A percentile compares a stretch with the other conserved stretches of the same genome.
Evolutionary conservation across 2,113 vertebrate species (phyloP).

Genomic region (Macaca mulatta): DNA sequence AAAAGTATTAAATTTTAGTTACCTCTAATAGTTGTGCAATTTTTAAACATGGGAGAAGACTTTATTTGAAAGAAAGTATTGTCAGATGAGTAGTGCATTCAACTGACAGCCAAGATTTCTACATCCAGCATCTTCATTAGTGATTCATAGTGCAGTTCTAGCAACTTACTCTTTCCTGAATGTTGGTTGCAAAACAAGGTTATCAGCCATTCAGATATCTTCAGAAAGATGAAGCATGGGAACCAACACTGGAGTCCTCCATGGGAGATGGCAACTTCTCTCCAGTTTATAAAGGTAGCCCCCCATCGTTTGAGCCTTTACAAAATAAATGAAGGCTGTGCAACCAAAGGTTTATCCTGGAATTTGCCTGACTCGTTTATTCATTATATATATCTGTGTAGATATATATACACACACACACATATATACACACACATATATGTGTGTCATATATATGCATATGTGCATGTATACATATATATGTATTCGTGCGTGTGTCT

Average conservation of each 20-base stretch:
- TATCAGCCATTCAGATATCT: background rate
- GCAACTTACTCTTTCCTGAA: background rate
- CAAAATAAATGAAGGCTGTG: background rate
- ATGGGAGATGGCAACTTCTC: background rate
- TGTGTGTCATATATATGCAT: background rate
- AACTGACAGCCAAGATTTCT: background rate
- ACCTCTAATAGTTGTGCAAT: background rate
- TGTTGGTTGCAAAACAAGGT: background rate
- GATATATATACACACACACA: no score
- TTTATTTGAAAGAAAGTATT: background rate
- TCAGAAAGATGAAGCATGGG: background rate
- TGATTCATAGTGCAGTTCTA: background rate
- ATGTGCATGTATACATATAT: background rate
- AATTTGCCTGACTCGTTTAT: background rate
- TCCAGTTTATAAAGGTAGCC: background rate
- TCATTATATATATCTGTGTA: background rate
- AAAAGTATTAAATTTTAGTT: slow-evolving; percentile 20
- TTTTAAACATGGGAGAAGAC: background rate
- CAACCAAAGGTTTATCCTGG: background rate
- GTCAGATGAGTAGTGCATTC: background rate
- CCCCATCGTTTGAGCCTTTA: background rate
- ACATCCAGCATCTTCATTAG: background rate
- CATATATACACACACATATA: no score
- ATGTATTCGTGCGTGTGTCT: background rate
- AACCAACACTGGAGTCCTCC: background rate